Evolutionary conservation across 2,888 invertebrate genomes (phyloP).

Genomic region (Hermaeophaga mercurialis): DNA sequence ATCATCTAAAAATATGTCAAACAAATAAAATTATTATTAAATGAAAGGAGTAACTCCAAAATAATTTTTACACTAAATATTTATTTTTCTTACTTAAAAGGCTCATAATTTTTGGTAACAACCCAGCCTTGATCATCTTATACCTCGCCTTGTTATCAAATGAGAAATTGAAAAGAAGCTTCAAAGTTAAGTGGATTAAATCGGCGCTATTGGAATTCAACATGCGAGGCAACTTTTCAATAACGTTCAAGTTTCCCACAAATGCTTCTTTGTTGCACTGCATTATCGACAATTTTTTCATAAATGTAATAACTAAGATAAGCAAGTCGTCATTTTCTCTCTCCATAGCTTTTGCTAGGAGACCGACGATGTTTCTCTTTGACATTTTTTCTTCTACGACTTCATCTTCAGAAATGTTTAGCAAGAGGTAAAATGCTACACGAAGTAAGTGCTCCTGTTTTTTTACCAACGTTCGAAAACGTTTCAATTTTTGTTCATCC

Average conservation of each 20-base stretch:
- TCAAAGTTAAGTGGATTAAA: constrained; percentile 81
- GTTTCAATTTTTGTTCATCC: constrained; percentile 61
- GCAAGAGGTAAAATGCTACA: constrained; percentile 88
- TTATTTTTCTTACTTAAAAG: constrained; percentile 79
- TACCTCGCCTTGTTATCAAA: constrained; percentile 87
- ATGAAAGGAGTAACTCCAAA: too few species aligned
- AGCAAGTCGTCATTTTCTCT: constrained; percentile 88
- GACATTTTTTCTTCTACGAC: constrained; percentile 97
- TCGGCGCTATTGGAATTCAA: constrained; percentile 68
- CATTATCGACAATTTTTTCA: constrained; percentile 94
- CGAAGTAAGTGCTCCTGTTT: constrained; percentile 92
- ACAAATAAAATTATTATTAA: too few species aligned
- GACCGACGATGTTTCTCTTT: constrained; percentile 86
- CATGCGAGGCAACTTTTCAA: constrained; percentile 83
- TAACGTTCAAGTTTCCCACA: constrained; percentile 73
- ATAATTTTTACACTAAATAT: too few species aligned
- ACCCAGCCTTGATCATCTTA: constrained; percentile 88
- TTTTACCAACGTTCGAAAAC: constrained; percentile 85
- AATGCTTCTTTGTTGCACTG: constrained; percentile 93
- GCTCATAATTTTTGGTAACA: constrained; percentile 88
- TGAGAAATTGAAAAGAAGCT: constrained; percentile 92
- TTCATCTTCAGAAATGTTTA: constrained; percentile 95
- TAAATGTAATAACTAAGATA: constrained; percentile 88
- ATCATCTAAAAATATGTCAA: constrained; percentile 67
- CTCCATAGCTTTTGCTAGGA: constrained; percentile 87